phyloP scores from a whole-genome alignment of 1,140 invertebrate genomes.

The Spodoptera litura region DNA sequence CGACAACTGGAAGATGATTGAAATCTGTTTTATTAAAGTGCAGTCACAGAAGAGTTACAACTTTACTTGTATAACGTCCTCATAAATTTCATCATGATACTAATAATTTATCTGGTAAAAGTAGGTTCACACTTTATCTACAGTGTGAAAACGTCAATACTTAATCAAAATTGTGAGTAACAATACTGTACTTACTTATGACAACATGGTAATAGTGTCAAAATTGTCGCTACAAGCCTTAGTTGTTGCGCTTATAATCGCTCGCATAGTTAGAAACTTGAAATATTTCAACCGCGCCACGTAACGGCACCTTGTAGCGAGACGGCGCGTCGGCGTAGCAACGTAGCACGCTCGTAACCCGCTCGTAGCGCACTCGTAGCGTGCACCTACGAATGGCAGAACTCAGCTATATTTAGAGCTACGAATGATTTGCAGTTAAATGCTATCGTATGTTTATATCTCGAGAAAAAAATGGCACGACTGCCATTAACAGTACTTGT shows the following conservation, averaged over 20 bases:
- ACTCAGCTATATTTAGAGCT: slow-evolving; percentile 29
- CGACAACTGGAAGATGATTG: background rate
- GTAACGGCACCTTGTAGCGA: slow-evolving; percentile 9
- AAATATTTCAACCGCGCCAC: slow-evolving; percentile 18
- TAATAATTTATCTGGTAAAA: no score
- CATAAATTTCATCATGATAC: no score
- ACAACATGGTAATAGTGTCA: no score
- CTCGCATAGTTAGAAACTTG: background rate
- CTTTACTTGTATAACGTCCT: no score
- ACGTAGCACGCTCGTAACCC: slow-evolving; percentile 32
- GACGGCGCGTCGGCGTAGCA: background rate
- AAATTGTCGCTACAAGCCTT: background rate
- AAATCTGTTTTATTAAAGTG: slow-evolving; percentile 9
- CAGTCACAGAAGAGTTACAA: slow-evolving; percentile 16
- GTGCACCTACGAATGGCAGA: slow-evolving; percentile 37
- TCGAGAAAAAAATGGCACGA: slow-evolving; percentile 17
- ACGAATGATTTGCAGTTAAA: slow-evolving; percentile 28
- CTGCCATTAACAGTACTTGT: background rate
- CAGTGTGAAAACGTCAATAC: no score
- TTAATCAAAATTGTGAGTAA: no score
- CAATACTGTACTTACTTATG: no score
- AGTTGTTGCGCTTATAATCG: background rate
- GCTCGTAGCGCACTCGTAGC: slow-evolving; percentile 38
- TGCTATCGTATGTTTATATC: slow-evolving; percentile 32
- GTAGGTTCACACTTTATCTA: no score